Evolutionary conservation across 2,888 invertebrate species (phyloP).

Genomic region (Drosophila mulleri): DNA sequence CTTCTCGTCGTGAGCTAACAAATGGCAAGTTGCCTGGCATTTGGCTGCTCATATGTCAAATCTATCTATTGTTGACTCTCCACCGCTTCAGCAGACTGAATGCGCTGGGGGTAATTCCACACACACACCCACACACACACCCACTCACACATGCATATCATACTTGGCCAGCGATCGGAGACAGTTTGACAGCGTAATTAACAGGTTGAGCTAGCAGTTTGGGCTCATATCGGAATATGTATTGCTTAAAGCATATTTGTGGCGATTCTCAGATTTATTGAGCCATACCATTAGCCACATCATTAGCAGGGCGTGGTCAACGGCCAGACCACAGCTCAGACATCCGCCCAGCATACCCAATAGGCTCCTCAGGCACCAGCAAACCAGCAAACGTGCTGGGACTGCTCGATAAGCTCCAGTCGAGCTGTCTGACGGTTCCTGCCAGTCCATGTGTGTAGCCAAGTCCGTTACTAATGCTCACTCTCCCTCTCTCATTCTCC

Average conservation of each 20-base stretch:
- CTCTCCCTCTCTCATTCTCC: neutral
- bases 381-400: conserved; percentile 43
- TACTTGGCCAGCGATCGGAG: conserved; percentile 20
- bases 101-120: neutral
- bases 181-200: conserved; percentile 56
- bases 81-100: no score
- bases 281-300: conserved; percentile 45
- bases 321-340: neutral
- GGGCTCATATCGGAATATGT: neutral
- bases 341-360: conserved; percentile 40
- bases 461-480: neutral
- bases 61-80: conserved; percentile 43
- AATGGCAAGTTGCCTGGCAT: conserved; percentile 35
- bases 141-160: conserved; percentile 11
- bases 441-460: neutral
- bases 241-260: conserved; percentile 18
- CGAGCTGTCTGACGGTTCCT: neutral
- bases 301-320: conserved; percentile 45
- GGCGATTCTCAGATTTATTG: conserved; percentile 49
- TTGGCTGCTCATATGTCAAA: conserved; percentile 40
- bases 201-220: conserved; percentile 29
- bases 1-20: conserved; percentile 32
- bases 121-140: no score
- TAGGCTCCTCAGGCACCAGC: conserved; percentile 34
- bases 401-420: conserved; percentile 20